phyloP scores from a whole-genome alignment of 2,888 invertebrate genomes.

The Oxytorus armatus region DNA sequence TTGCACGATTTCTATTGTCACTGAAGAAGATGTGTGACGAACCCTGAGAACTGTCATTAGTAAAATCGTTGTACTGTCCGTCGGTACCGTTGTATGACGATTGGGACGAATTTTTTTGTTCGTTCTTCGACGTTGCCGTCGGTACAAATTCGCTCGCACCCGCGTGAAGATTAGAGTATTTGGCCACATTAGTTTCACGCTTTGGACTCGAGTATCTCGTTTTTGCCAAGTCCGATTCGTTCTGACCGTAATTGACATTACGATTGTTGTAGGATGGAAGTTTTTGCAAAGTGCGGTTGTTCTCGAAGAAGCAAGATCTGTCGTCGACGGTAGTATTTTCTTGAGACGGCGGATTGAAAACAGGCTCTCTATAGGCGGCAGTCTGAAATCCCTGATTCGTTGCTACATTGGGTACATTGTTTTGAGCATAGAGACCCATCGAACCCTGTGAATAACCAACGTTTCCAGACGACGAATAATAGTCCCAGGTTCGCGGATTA shows the following conservation, averaged over 20 bases:
- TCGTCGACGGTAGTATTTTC: constrained; percentile 31
- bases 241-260: constrained; percentile 4
- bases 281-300: constrained; percentile 55
- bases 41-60: constrained; percentile 26
- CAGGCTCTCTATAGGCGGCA: constrained; percentile 51
- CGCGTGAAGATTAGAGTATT: constrained; percentile 85
- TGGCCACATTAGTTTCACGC: constrained; percentile 40
- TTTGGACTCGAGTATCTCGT: constrained; percentile 18
- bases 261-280: constrained; percentile 45
- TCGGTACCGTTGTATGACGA: constrained; percentile 42
- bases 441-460: constrained; percentile 46
- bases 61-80: constrained; percentile 45
- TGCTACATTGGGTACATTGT: constrained; percentile 49
- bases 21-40: constrained; percentile 67
- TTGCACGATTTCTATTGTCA: constrained; percentile 65
- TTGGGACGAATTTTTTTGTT: constrained; percentile 22
- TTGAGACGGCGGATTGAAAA: background rate
- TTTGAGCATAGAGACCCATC: constrained; percentile 55
- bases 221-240: constrained; percentile 16
- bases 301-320: constrained; percentile 57
- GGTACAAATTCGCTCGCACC: constrained; percentile 87
- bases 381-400: constrained; percentile 55
- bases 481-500: constrained; percentile 72
- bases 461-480: constrained; percentile 68
- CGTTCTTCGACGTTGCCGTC: constrained; percentile 77